phyloP scores from a whole-genome alignment of 2,797 vertebrate species.

The Onychomys torridus region DNA sequence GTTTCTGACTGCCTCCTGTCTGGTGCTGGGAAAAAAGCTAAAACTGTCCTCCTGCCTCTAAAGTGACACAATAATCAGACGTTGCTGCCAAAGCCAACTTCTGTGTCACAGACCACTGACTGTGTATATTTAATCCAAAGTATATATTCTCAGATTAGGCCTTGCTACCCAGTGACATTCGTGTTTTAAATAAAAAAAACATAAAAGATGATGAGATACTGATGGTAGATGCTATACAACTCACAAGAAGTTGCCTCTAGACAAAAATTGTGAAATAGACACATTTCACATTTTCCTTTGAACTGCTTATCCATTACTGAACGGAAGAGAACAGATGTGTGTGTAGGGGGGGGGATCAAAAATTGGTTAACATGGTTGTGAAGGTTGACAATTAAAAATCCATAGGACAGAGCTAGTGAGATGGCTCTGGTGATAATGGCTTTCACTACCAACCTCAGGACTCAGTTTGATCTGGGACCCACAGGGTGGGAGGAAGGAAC shows the following conservation, averaged over 20 bases:
- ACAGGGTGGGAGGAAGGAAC: not conserved
- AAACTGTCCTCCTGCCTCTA: slow-evolving; percentile 1
- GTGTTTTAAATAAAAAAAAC: slow-evolving; percentile 51
- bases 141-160: not conserved
- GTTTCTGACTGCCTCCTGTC: slow-evolving; percentile 29
- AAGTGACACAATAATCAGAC: slow-evolving; percentile 33
- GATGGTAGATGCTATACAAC: not conserved
- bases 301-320: not conserved
- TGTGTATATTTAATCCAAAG: slow-evolving; percentile 71
- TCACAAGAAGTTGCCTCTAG: not conserved
- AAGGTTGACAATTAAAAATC: not conserved
- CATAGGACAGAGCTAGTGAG: not conserved
- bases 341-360: not conserved
- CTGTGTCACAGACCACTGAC: slow-evolving; percentile 47
- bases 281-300: slow-evolving; percentile 36
- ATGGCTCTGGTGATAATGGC: not conserved
- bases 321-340: not conserved
- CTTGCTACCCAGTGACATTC: not conserved
- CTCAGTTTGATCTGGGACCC: not conserved
- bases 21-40: slow-evolving; percentile 25
- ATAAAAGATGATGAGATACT: not conserved
- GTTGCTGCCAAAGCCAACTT: slow-evolving; percentile 53
- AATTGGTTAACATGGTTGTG: not conserved
- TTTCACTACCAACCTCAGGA: not conserved
- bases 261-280: slow-evolving; percentile 15